Conservation (phyloP, 2,797 vertebrate genomes). For the Esox masquinongy region DNA sequence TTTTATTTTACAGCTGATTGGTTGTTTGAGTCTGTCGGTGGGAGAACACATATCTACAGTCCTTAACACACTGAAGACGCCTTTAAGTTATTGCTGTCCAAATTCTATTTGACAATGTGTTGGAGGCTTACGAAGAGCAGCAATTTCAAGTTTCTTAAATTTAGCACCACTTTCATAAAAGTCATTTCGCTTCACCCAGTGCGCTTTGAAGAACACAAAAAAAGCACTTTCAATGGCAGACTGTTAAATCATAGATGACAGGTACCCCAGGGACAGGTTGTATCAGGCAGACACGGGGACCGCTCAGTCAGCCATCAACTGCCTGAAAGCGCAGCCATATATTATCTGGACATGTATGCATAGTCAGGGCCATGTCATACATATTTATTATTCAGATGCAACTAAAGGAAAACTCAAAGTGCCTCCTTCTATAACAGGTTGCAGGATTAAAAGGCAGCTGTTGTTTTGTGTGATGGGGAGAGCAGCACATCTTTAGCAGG, state of each 20-base stretch:
- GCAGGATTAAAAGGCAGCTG: conserved; percentile 75
- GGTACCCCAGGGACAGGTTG: conserved; percentile 56
- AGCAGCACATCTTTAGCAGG: conserved; percentile 41
- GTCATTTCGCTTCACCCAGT: conserved; percentile 64
- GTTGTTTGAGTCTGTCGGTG: conserved; percentile 28
- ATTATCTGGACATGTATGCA: conserved; percentile 48
- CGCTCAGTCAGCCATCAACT: conserved; percentile 56
- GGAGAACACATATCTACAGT: conserved; percentile 20
- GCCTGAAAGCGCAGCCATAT: conserved; percentile 56
- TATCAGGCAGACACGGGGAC: conserved; percentile 50
- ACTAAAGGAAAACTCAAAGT: conserved; percentile 70
- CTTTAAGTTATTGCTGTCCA: conserved; percentile 26
- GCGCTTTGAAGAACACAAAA: conserved; percentile 68
- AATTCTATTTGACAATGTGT: conserved; percentile 17
- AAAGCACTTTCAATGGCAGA: conserved; percentile 67
- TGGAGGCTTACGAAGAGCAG: conserved; percentile 38
- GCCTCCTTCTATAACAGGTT: conserved; percentile 61
- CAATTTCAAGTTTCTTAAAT: conserved; percentile 64
- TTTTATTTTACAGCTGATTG: conserved; percentile 25
- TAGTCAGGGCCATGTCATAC: conserved; percentile 44
- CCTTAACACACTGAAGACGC: conserved; percentile 12
- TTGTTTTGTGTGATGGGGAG: conserved; percentile 51
- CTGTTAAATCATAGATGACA: conserved; percentile 66
- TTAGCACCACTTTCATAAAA: conserved; percentile 73
- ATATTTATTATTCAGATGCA: conserved; percentile 50